Conservation (phyloP, 2,888 invertebrate genomes). For the Hirtodrosophila duncani region DNA sequence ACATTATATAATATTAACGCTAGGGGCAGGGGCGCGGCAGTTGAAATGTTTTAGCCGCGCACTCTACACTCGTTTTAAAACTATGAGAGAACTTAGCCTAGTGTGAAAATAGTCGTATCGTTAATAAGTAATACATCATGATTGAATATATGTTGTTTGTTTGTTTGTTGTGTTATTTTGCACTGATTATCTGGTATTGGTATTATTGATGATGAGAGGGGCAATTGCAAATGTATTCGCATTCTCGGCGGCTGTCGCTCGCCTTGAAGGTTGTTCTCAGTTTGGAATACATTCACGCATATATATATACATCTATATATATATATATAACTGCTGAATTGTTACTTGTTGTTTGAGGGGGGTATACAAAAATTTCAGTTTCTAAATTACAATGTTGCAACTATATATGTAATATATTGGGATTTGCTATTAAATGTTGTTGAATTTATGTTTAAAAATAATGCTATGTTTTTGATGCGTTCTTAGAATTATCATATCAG, state of each 20-base stretch:
- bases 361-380: constrained; percentile 28
- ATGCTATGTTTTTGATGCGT: constrained; percentile 29
- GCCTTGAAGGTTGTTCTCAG: constrained; percentile 45
- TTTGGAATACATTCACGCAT: too few relatives aligned
- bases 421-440: constrained; percentile 8
- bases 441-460: constrained; percentile 17
- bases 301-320: too few relatives aligned
- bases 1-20: constrained; percentile 44
- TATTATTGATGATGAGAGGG: too few relatives aligned
- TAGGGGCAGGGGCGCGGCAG: constrained; percentile 43
- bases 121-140: constrained; percentile 52
- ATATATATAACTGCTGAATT: constrained; percentile 15
- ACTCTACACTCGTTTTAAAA: constrained; percentile 47
- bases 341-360: constrained; percentile 7
- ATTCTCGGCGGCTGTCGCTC: constrained; percentile 37
- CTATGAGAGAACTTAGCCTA: constrained; percentile 63
- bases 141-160: constrained; percentile 13
- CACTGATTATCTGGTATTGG: constrained; percentile 62
- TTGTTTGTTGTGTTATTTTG: constrained; percentile 40
- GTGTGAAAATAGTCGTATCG: constrained; percentile 51
- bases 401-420: constrained; percentile 33
- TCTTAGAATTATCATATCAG: constrained; percentile 21
- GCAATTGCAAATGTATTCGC: constrained; percentile 24
- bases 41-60: constrained; percentile 31
- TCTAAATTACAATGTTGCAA: constrained; percentile 55